Evolutionary conservation across 1,140 invertebrate species (phyloP), one percentile per base, ranked within the genome.

Genomic region (Hyphantria cunea): DNA sequence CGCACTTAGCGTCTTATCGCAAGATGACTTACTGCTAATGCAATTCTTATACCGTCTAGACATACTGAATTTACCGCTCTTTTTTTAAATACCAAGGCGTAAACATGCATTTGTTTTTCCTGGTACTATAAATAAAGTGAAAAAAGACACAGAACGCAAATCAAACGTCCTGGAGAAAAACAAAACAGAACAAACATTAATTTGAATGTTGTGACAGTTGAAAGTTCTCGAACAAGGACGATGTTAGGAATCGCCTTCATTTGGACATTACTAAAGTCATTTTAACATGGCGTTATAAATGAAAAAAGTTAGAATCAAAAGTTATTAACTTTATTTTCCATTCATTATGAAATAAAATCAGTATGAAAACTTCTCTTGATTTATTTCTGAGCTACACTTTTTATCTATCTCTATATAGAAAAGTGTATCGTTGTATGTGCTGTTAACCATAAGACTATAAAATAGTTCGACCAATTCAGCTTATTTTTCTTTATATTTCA

Each of bases 291-390:
- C 78, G 84, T 86, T 80, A 89, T 87, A 90, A 90, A 90, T 89
- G 86, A 88, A 90, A 89, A 89, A 90, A 90, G 87, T 89, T 90
- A 72, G 74, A 85, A 89, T 89, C 82, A 80, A 86, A 88, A 89
- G 83, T 89, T 89, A 87, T 81, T 86, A 89, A 89, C 82, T 89
- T 89, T 78, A 84, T 86, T 25, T 25, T 78, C 76, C 80, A 89
- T 89, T 90, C 79, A 86, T 87, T 80, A 85, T 59, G 72, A 73
- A 78, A 76, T 82, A 82, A 85, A 84, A 83, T 83, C 78, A 78
- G 65, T 73, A 76, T 60, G 54, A 68, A 15, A 60, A 76, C 70
- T 76, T 78, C 76, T 72, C 65, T 76, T 80, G 69, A 71, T 65
- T 67, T 78, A 58, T 69, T 72, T 75, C 48, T 33, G 51, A 51